These are phyloP conservation scores for Threskiornis aethiopicus DNA, from an alignment of 2,797 vertebrate genomes.

Conservation along the genomic window DNA sequence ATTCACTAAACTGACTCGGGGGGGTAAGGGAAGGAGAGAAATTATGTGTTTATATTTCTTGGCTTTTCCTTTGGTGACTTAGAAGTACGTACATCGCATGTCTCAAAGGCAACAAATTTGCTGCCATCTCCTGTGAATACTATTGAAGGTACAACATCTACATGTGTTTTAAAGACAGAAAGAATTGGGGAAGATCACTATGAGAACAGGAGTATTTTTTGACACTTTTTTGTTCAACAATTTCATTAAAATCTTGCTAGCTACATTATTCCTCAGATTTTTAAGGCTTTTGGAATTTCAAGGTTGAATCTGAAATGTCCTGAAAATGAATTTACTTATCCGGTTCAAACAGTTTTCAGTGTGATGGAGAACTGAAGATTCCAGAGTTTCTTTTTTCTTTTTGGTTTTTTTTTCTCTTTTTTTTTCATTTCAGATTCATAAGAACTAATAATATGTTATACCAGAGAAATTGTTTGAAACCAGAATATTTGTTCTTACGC, in stretches of 20 bases:
- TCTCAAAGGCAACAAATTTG: neutral
- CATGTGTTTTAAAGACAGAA: neutral
- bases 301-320: neutral
- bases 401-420: neutral
- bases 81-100: neutral
- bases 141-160: neutral
- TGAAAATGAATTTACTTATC: neutral
- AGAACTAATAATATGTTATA: neutral
- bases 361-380: neutral
- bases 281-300: neutral
- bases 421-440: neutral
- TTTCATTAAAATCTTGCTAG: neutral
- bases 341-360: neutral
- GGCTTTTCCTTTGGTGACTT: neutral
- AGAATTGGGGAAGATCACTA: neutral
- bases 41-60: neutral
- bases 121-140: neutral
- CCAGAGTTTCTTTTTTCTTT: neutral
- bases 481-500: neutral
- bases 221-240: fast-evolving
- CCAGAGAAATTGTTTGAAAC: neutral
- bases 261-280: neutral
- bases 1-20: neutral
- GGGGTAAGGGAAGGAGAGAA: neutral
- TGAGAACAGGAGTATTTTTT: neutral